Evolutionary conservation across 2,888 invertebrate species (phyloP).

Genomic region (Nipponacmea schrenckii): DNA sequence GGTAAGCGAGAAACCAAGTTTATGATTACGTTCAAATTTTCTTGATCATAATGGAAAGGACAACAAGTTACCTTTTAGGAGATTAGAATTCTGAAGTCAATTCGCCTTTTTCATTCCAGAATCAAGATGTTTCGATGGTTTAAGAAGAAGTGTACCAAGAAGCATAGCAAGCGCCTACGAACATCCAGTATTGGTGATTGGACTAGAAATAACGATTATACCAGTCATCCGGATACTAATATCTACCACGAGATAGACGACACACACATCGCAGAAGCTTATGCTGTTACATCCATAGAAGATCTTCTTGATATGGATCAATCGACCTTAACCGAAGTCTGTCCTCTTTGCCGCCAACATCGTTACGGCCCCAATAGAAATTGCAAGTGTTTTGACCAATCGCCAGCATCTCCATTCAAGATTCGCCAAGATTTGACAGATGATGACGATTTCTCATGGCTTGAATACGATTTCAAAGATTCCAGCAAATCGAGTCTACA

Average conservation of each 20-base stretch:
- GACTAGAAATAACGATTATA: neutral
- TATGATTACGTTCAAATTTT: too few species aligned
- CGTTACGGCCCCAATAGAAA: neutral
- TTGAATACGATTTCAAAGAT: neutral
- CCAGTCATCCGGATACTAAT: neutral
- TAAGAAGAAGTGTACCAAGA: neutral
- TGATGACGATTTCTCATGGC: neutral
- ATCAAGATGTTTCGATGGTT: neutral
- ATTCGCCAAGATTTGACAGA: neutral
- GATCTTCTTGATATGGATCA: neutral
- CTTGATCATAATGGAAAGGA: too few species aligned
- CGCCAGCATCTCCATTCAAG: neutral
- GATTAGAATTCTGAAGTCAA: too few species aligned
- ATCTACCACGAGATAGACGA: constrained; percentile 3
- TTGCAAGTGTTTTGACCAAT: neutral
- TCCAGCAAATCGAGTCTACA: neutral
- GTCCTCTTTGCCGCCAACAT: neutral
- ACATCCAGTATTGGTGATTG: neutral
- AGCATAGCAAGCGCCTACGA: neutral
- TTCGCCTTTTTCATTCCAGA: neutral
- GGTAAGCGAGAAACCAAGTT: too few species aligned
- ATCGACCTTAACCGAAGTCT: neutral
- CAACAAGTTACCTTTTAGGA: too few species aligned
- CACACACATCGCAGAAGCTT: neutral
- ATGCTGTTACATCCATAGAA: neutral